These are phyloP conservation scores for Himalopsyche phryganea DNA, from an alignment of 1,140 invertebrate genomes.

Conservation along the genomic window DNA sequence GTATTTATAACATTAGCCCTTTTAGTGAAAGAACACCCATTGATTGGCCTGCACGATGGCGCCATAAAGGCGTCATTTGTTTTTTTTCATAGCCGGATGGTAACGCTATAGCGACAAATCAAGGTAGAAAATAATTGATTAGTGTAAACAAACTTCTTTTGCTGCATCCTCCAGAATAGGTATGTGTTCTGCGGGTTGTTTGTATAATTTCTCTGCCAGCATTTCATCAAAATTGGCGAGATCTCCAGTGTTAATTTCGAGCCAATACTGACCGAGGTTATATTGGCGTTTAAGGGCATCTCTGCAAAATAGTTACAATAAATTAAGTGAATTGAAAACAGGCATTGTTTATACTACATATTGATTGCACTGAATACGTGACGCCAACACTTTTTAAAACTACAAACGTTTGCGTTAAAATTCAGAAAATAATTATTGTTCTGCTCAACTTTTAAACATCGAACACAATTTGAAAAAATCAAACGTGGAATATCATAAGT, in stretches of 20 bases:
- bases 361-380: background rate
- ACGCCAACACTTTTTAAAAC: background rate
- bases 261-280: constrained; percentile 83
- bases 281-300: constrained; percentile 93
- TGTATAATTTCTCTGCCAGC: constrained; percentile 87
- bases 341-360: too few relatives aligned
- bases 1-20: too few relatives aligned
- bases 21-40: too few relatives aligned
- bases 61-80: too few relatives aligned
- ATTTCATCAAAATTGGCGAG: constrained; percentile 92
- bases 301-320: constrained; percentile 52
- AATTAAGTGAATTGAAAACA: background rate
- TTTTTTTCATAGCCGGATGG: too few relatives aligned
- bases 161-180: constrained; percentile 97
- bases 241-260: constrained; percentile 95
- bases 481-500: too few relatives aligned
- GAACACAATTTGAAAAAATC: too few relatives aligned
- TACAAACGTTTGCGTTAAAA: background rate
- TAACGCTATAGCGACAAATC: too few relatives aligned
- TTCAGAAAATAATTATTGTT: background rate
- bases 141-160: too few relatives aligned
- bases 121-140: too few relatives aligned
- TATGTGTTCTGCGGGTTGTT: constrained; percentile 89
- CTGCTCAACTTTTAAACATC: too few relatives aligned
- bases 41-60: too few relatives aligned